Evolutionary conservation across 2,113 vertebrate species (phyloP), one percentile per base, ranked within the genome.

Genomic region (Copsychus sechellarum): DNA sequence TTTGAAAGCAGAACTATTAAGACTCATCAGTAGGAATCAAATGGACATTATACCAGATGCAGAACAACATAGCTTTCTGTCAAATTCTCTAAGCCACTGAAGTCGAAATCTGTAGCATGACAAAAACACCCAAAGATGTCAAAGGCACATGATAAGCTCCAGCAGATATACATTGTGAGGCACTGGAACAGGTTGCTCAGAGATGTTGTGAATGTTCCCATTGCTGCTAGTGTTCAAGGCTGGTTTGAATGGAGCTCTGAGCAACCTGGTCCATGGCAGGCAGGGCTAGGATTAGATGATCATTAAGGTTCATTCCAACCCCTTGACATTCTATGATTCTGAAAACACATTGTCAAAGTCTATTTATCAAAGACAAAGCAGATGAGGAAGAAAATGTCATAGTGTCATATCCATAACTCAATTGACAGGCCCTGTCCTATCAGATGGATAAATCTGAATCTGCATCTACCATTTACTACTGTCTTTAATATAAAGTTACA

Each of bases 171-270:
- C 5, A 2, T 12, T 71, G 10, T 69, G 45, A 67, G 9, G 47
- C 24, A 26, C 17, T 40, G 45, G 24, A 47, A 34, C 3, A 40
- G 9, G 6, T 19, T 61, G 4, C 11, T n/a, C 61, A 82, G n/a
- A 61, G 45, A 53, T 45, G 3, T 5, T 81, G 23, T 40, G 24
- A 13, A 21, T 67, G 16, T 11, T 61, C 20, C 69, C 13, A 31
- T 14, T 0, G 0, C 38, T 53, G 23, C 0, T 0, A 40, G 16
- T n/a, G 11, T 22, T 67, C 61, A 45, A 67, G n/a, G 9, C 3
- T 4, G 1, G 7, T 14, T 60, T 82, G 24, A 50, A 14, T 12
- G n/a, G 45, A 38, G 11, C n/a, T 47, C 45, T 45, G n/a, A 53
- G 34, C 40, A 71, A 48, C 11, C 8, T 22, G 29, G n/a, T 25